Evolutionary conservation across 2,113 vertebrate genomes (phyloP).

Genomic region (Formicarius rufipectus): DNA sequence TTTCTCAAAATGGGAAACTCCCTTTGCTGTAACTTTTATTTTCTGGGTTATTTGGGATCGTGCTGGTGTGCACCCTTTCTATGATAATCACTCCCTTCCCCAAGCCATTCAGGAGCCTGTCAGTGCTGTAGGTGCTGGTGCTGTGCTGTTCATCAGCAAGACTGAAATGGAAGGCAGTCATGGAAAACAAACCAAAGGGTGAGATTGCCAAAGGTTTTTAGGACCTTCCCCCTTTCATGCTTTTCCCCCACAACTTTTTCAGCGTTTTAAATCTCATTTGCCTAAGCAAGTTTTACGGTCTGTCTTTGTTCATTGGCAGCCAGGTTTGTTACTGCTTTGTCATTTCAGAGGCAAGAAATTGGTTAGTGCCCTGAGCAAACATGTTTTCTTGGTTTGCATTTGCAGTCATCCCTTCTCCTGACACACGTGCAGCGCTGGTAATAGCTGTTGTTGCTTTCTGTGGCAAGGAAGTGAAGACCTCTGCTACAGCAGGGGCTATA

Average conservation of each 20-base stretch:
- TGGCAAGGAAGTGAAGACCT: background rate
- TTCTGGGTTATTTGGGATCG: background rate
- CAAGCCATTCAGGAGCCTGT: accelerated
- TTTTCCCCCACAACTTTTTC: background rate
- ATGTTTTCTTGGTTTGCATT: background rate
- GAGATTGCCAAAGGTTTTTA: background rate
- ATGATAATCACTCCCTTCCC: background rate
- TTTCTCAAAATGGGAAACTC: background rate
- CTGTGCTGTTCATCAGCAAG: background rate
- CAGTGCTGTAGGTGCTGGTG: background rate
- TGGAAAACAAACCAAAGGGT: background rate
- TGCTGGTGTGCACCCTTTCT: background rate
- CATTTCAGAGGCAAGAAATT: background rate
- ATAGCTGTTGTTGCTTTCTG: background rate
- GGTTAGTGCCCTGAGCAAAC: background rate
- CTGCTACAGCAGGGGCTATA: background rate
- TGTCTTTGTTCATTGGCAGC: background rate
- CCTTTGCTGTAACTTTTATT: background rate
- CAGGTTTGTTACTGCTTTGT: background rate
- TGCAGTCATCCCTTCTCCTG: background rate
- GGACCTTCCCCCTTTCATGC: background rate
- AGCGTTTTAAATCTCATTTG: background rate
- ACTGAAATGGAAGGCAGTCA: background rate
- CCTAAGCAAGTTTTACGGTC: background rate
- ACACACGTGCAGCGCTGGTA: background rate